Percentiles rank a stretch among this genome's conserved stretches.
These are phyloP conservation scores for Speoplatyrhinus poulsoni DNA, from an alignment of 2,113 vertebrate species.

Conservation along the genomic window DNA sequence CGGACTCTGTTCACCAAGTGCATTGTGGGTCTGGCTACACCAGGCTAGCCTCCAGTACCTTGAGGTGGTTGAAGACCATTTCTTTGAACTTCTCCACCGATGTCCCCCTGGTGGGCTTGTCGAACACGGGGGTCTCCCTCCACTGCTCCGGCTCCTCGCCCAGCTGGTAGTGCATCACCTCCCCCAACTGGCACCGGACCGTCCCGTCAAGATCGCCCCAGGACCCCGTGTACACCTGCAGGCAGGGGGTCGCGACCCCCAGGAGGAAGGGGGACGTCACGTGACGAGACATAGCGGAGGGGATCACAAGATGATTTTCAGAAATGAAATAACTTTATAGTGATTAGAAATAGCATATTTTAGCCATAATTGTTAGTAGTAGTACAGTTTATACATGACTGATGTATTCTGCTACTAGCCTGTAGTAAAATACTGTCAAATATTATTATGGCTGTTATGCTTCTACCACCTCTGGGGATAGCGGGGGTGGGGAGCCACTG, in stretches of 20 bases:
- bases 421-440: no score
- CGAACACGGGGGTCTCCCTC: slow-evolving; percentile 86
- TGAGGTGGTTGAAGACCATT: slow-evolving; percentile 94
- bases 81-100: slow-evolving; percentile 98
- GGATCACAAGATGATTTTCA: no score
- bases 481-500: no score
- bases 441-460: no score
- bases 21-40: no score
- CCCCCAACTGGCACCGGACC: slow-evolving; percentile 92
- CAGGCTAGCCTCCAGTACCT: slow-evolving; percentile 72
- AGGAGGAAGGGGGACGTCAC: not conserved
- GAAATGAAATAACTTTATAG: no score
- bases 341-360: no score
- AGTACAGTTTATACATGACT: no score
- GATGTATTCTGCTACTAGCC: no score
- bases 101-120: slow-evolving; percentile 94
- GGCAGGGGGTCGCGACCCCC: not conserved
- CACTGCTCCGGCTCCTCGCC: slow-evolving; percentile 89
- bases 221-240: slow-evolving; percentile 90
- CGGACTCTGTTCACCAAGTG: no score
- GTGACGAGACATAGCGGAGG: not conserved
- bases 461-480: no score
- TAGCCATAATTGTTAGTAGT: no score
- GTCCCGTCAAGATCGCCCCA: slow-evolving; percentile 93
- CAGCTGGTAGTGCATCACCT: slow-evolving; percentile 86